Evolutionary conservation across 2,113 vertebrate species (phyloP).

Genomic region (Rhinogobius similis): DNA sequence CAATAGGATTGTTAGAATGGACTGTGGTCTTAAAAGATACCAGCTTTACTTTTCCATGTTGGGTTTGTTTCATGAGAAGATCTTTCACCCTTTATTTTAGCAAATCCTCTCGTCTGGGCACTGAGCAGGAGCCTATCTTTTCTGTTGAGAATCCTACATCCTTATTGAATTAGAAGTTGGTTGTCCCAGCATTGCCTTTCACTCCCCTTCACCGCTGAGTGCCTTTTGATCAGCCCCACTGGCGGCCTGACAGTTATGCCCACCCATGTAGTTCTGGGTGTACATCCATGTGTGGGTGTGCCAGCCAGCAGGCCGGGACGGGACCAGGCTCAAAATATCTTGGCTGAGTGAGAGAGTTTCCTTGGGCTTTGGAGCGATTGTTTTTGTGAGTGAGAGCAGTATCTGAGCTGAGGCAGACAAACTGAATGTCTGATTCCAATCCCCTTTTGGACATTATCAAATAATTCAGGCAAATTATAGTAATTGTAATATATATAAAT

Average conservation of each 20-base stretch:
- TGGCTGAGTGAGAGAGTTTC: slow-evolving; percentile 62
- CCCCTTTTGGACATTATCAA: slow-evolving; percentile 10
- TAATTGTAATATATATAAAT: not conserved
- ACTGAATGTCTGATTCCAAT: slow-evolving; percentile 51
- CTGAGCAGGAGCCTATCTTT: not conserved
- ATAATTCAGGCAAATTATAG: not conserved
- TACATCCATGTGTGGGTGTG: slow-evolving; percentile 31
- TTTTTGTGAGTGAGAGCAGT: slow-evolving; percentile 43
- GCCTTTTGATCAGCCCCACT: slow-evolving; percentile 65
- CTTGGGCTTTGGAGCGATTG: slow-evolving; percentile 60
- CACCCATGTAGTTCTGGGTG: slow-evolving; percentile 70
- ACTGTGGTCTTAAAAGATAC: no score
- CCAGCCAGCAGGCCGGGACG: slow-evolving; percentile 59
- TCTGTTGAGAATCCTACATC: not conserved
- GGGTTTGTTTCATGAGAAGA: not conserved
- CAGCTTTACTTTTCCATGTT: not conserved
- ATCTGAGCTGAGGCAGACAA: slow-evolving; percentile 55
- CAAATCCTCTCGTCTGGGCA: not conserved
- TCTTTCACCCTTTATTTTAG: not conserved
- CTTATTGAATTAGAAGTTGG: slow-evolving; percentile 37
- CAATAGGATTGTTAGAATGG: not conserved
- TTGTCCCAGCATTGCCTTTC: slow-evolving; percentile 60
- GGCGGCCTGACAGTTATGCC: slow-evolving; percentile 70
- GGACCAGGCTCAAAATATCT: slow-evolving; percentile 62
- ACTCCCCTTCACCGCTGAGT: slow-evolving; percentile 44